Percentiles rank a stretch among this genome's conserved stretches.
Evolutionary conservation across 2,113 vertebrate genomes (phyloP).

Genomic region (Brachypodius melanocephalos): DNA sequence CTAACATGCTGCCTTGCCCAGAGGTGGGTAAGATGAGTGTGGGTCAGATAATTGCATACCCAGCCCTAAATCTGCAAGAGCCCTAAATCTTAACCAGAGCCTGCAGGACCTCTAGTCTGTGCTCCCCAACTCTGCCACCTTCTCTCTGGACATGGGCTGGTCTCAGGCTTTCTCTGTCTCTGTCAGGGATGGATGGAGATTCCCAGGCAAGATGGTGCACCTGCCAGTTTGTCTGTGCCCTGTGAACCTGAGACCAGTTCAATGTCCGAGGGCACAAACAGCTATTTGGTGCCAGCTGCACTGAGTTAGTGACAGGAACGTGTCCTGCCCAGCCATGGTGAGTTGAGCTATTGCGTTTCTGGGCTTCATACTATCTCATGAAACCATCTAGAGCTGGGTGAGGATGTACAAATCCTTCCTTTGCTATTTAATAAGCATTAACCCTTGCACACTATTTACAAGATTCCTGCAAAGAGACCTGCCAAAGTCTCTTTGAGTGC

Average conservation of each 20-base stretch:
- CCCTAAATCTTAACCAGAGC: neutral
- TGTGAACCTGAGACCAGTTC: neutral
- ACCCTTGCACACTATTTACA: neutral
- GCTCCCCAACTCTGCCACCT: neutral
- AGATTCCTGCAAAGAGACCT: neutral
- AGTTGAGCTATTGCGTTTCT: fast-evolving
- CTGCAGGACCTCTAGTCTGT: neutral
- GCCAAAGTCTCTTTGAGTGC: neutral
- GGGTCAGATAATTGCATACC: neutral
- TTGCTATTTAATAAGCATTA: neutral
- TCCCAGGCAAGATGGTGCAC: neutral
- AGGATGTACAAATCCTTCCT: neutral
- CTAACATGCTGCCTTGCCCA: neutral
- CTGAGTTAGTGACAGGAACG: neutral
- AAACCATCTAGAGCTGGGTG: neutral
- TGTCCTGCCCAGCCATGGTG: fast-evolving
- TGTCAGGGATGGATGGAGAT: neutral
- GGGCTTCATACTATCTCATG: neutral
- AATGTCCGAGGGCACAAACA: neutral
- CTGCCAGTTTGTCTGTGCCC: neutral
- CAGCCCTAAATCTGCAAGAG: neutral
- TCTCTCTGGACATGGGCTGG: neutral
- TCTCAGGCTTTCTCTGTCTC: neutral
- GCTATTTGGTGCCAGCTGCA: neutral
- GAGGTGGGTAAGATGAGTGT: neutral